Evolutionary conservation across 2,888 invertebrate species (phyloP).

Genomic region (Drosophila meridionalis): DNA sequence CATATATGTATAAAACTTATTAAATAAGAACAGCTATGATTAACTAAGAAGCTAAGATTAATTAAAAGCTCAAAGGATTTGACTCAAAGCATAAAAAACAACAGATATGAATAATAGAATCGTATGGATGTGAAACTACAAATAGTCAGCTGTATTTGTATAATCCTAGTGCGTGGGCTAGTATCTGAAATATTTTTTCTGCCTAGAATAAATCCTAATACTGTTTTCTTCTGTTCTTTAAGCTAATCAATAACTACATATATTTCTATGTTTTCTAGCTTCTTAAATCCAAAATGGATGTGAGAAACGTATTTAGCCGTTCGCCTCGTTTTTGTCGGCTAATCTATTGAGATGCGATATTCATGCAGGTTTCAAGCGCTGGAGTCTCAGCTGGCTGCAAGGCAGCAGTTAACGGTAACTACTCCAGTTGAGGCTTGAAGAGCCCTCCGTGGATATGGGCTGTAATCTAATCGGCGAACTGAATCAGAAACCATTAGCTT

Average conservation of each 20-base stretch:
- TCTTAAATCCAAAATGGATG: neutral
- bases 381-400: neutral
- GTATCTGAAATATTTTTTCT: too few relatives aligned
- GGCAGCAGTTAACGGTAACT: neutral
- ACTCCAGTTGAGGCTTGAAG: conserved; percentile 1
- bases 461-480: conserved; percentile 38
- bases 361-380: neutral
- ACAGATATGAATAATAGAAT: too few relatives aligned
- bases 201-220: too few relatives aligned
- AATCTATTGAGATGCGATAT: neutral
- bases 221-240: too few relatives aligned
- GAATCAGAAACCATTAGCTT: conserved; percentile 36
- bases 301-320: neutral
- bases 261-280: too few relatives aligned
- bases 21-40: neutral
- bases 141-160: too few relatives aligned
- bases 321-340: neutral
- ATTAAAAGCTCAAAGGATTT: neutral
- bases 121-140: too few relatives aligned
- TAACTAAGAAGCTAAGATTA: neutral
- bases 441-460: conserved; percentile 17
- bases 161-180: too few relatives aligned
- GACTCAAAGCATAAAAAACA: neutral
- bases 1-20: neutral
- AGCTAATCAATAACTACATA: too few relatives aligned